Evolutionary conservation across 2,888 invertebrate genomes (phyloP).

Genomic region (Suillia variegata): DNA sequence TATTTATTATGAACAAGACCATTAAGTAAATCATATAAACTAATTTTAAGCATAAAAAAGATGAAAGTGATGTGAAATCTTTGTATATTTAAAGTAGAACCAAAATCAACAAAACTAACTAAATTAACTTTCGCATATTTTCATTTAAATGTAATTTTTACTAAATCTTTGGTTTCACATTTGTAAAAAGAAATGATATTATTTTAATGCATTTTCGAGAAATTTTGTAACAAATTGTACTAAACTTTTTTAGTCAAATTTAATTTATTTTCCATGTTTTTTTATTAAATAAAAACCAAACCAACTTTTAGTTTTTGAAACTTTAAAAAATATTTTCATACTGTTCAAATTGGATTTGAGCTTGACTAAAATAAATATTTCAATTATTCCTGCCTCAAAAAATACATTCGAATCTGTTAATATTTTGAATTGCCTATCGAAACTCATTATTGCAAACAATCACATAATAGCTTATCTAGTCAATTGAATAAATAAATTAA

Average conservation of each 20-base stretch:
- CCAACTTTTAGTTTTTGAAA: no score
- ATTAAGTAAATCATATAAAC: conserved; percentile 10
- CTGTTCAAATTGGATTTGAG: no score
- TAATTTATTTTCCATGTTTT: no score
- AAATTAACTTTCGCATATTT: background rate
- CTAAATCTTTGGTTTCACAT: conserved; percentile 3
- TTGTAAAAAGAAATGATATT: background rate
- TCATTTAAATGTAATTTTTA: background rate
- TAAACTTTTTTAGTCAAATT: no score
- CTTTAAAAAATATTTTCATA: no score
- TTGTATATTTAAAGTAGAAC: background rate
- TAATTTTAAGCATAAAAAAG: conserved; percentile 2
- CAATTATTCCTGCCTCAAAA: no score
- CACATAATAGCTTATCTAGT: conserved; percentile 44
- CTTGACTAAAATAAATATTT: no score
- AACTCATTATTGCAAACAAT: background rate
- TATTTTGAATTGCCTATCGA: no score
- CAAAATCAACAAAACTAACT: conserved; percentile 1
- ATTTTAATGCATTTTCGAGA: background rate
- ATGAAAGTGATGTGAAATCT: background rate
- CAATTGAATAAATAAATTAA: conserved; percentile 41
- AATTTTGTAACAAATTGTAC: background rate
- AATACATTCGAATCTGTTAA: no score
- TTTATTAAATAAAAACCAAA: no score
- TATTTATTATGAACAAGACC: conserved; percentile 17